These are phyloP conservation scores for Neosalanx taihuensis DNA, from an alignment of 2,797 vertebrate species.

Conservation along the genomic window DNA sequence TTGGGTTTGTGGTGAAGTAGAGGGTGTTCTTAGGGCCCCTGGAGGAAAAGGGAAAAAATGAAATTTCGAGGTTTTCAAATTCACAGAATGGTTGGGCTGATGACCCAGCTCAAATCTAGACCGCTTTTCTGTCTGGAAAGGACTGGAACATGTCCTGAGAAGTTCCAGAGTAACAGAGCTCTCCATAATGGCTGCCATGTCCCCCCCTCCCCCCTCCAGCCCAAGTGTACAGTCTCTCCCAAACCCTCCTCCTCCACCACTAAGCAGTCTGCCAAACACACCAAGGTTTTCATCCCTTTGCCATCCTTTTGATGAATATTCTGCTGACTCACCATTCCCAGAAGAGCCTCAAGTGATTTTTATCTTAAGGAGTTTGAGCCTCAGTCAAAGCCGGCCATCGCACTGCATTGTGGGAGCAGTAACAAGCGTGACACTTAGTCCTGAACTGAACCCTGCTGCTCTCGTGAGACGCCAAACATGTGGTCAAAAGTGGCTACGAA, in stretches of 20 bases:
- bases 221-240: slow-evolving; percentile 17
- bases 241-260: too few species aligned
- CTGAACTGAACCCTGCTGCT: slow-evolving; percentile 44
- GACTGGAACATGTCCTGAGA: slow-evolving; percentile 32
- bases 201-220: slow-evolving; percentile 26
- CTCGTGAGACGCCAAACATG: slow-evolving; percentile 36
- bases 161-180: slow-evolving; percentile 31
- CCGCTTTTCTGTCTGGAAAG: slow-evolving; percentile 38
- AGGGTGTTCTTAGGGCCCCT: slow-evolving; percentile 84
- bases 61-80: too few species aligned
- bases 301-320: slow-evolving; percentile 17
- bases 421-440: slow-evolving; percentile 49
- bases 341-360: slow-evolving; percentile 36
- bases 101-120: slow-evolving; percentile 36
- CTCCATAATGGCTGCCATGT: slow-evolving; percentile 23
- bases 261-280: too few species aligned
- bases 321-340: slow-evolving; percentile 55
- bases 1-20: slow-evolving; percentile 83
- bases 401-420: slow-evolving; percentile 41
- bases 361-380: slow-evolving; percentile 32
- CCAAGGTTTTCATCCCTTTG: too few species aligned
- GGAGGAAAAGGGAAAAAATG: slow-evolving; percentile 18
- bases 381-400: slow-evolving; percentile 53
- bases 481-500: slow-evolving; percentile 21
- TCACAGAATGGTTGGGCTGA: slow-evolving; percentile 17